These are phyloP conservation scores for Kuschelorhynchus macadamiae DNA, from an alignment of 2,888 invertebrate species.

Conservation along the genomic window DNA sequence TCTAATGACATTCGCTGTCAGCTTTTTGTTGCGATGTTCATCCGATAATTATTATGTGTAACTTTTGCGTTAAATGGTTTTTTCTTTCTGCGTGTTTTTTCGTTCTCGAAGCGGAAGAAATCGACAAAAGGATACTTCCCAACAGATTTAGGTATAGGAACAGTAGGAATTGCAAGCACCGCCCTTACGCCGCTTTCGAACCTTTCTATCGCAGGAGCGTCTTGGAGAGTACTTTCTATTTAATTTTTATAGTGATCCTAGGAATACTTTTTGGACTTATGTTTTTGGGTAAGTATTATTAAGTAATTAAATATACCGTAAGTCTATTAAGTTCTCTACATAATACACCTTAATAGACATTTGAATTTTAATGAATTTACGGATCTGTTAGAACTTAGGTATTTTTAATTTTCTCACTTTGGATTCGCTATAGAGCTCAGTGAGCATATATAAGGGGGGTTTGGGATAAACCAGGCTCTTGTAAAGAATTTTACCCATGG, in stretches of 20 bases:
- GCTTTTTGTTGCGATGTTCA: too few relatives aligned
- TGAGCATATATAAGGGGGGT: too few relatives aligned
- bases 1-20: too few relatives aligned
- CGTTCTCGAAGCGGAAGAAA: constrained; percentile 9
- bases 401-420: too few relatives aligned
- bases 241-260: constrained; percentile 56
- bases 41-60: constrained; percentile 13
- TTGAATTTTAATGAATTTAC: too few relatives aligned
- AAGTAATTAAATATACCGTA: too few relatives aligned
- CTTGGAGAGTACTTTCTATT: constrained; percentile 54
- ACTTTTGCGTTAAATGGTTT: constrained; percentile 10
- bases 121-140: background rate
- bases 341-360: too few relatives aligned
- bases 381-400: too few relatives aligned
- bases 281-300: constrained; percentile 55
- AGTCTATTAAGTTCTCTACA: too few relatives aligned
- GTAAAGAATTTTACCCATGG: too few relatives aligned
- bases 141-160: constrained; percentile 24
- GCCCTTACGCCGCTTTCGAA: constrained; percentile 34
- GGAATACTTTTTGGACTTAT: constrained; percentile 57
- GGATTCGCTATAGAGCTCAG: too few relatives aligned
- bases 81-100: constrained; percentile 6
- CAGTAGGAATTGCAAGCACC: constrained; percentile 37
- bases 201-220: constrained; percentile 54
- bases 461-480: too few relatives aligned